Evolutionary conservation across 2,113 vertebrate genomes (phyloP), one percentile per base, ranked within the genome.

Genomic region (Scopus umbretta): DNA sequence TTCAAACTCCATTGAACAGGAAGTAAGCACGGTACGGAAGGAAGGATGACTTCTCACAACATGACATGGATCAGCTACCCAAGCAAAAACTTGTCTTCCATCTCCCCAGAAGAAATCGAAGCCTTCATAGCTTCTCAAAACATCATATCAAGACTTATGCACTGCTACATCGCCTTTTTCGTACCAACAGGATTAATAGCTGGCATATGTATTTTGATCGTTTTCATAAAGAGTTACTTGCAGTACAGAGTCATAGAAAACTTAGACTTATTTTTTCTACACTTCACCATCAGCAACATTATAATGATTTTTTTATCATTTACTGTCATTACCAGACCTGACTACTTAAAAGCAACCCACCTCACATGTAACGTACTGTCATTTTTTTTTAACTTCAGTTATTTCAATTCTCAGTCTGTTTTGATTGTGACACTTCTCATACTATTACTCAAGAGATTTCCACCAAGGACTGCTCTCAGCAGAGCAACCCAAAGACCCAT

Each of bases 251-350:
- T 25, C 21, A 88, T 98, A 56, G 93, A 96, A 42, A 97, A 94
- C 89, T 90, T 98, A 55, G 97, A 98, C 87, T 61, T 90, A 10
- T 42, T 98, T 65, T 96, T 99, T 75, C 96, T 96, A 40, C 93
- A 91, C 38, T 98, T 98, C 68, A 98, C 97, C 8, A 40, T 98
- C 86, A 96, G 98, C n/a, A 97, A 98, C 30, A 68, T 98, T 53
- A 73, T 98, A 25, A 95, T 98, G 34, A 95, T 98, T 19, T 71
- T 99, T 45, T 95, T 98, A 9, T 99, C 98, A 2, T 95, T 99
- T n/a, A 98, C 98, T 16, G 88, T 95, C 3, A 94, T 98, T 56
- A 42, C 91, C 4, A 97, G 98, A 62, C 99, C 99, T 1, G 9
- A 73, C 34, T 98, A 98, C 94, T 80, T 98, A 72, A 10, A 2